phyloP scores from a whole-genome alignment of 2,113 vertebrate genomes.

The Cebidichthys violaceus region DNA sequence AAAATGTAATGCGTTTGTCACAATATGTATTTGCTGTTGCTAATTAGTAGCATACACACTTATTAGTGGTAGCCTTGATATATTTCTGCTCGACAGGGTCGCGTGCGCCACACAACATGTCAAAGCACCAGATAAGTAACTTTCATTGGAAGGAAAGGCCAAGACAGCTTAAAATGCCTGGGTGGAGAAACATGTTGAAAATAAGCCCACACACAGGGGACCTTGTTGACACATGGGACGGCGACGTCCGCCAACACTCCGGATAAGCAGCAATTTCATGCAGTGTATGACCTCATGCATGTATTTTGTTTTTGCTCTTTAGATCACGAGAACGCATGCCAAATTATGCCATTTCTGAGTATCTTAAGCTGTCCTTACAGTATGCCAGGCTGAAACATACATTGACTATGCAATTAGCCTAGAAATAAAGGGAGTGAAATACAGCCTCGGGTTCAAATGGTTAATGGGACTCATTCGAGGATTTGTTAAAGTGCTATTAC shows the following conservation, averaged over 20 bases:
- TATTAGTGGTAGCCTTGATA: background rate
- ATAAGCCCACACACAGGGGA: background rate
- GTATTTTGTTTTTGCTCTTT: background rate
- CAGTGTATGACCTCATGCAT: background rate
- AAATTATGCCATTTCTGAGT: constrained; percentile 35
- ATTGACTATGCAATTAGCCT: constrained; percentile 30
- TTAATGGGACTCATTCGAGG: constrained; percentile 33
- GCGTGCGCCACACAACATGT: background rate
- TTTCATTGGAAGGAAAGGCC: background rate
- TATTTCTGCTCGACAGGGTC: background rate
- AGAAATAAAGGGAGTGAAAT: constrained; percentile 31
- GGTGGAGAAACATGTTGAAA: background rate
- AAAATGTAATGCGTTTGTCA: background rate
- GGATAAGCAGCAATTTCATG: background rate
- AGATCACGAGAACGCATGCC: background rate
- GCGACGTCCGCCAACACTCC: background rate
- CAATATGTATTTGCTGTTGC: background rate
- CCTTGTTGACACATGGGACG: background rate
- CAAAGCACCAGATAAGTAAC: background rate
- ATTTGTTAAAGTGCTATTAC: constrained; percentile 12
- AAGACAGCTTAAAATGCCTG: background rate
- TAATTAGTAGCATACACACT: background rate
- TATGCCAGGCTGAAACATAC: constrained; percentile 6
- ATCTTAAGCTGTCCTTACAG: constrained; percentile 18
- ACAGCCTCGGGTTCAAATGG: constrained; percentile 23